Evolutionary conservation across 2,888 invertebrate species (phyloP), one percentile per base, ranked within the genome.

Genomic region (Drosophila neonasuta): DNA sequence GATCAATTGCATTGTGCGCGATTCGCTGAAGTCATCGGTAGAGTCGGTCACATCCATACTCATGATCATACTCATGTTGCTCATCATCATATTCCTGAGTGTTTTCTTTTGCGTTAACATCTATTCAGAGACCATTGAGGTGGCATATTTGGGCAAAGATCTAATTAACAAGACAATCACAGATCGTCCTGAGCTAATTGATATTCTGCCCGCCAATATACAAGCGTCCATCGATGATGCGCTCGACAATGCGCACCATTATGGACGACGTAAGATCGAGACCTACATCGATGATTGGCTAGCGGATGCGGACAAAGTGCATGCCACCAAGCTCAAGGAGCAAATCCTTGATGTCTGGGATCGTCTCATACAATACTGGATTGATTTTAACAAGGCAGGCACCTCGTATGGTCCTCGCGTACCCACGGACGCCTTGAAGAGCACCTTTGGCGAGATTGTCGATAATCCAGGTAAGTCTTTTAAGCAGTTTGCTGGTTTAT

Each of bases 261-360:
- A 98, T 90, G 98, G 98, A 1, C 93, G 98, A 74, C 95, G 97
- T 88, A 97, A 96, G 86, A 96, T 98, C 81, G 96, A 96, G 17
- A 95, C 96, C 78, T 95, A 95, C 89, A 96, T 97, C 34, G 94
- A 94, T 88, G 94, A 95, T 86, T 93, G 96, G 80, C 92, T 97
- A 57, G 95, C 94, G 89, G 96, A 96, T 82, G 94, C 96, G 1
- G 96, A 96, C 87, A 94, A 95, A 24, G 93, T 93, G 29, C 97
- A 97, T 90, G 95, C 96, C 41, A 94, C 94, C 30, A 95, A 95
- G 67, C 92, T 98, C 41, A 98, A 98, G 89, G 94, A 94, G 70
- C 97, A 98, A 91, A 95, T 97, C 1, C 91, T 98, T 41, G 97
- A 97, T 90, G 92, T 99, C 15, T 98, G 97, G 97, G 98, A 98